phyloP scores from a whole-genome alignment of 2,888 invertebrate species.

The Leptopilina myrica region DNA sequence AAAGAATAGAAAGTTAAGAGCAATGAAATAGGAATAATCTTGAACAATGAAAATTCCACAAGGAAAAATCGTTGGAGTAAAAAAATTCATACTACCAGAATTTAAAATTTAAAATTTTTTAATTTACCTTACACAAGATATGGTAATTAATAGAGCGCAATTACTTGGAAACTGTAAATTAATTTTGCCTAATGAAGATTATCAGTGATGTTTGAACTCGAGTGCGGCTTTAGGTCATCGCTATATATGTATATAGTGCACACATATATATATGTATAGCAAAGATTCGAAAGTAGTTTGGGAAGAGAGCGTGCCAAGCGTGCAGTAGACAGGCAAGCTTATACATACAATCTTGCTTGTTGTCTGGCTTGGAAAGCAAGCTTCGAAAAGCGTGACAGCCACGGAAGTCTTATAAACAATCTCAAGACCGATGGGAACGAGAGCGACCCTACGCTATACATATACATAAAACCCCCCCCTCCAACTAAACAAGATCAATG shows the following conservation, averaged over 20 bases:
- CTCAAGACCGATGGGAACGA: constrained; percentile 60
- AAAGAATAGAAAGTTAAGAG: too few species aligned
- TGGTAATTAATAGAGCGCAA: too few species aligned
- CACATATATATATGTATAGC: too few species aligned
- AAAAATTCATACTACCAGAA: too few species aligned
- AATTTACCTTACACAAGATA: too few species aligned
- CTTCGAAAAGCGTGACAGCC: constrained; percentile 59
- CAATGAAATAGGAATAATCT: too few species aligned
- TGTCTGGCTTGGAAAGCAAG: constrained; percentile 62
- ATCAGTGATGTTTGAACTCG: constrained; percentile 27
- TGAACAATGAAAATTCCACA: too few species aligned
- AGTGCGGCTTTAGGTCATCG: constrained; percentile 42
- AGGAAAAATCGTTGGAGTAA: too few species aligned
- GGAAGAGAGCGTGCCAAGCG: constrained; percentile 64
- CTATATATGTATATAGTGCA: constrained; percentile 47
- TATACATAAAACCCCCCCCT: background rate
- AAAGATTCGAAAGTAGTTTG: constrained; percentile 66
- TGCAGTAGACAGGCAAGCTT: constrained; percentile 68
- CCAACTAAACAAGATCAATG: constrained; percentile 64
- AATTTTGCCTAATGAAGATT: background rate
- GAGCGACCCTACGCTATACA: constrained; percentile 43
- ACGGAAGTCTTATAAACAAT: constrained; percentile 72
- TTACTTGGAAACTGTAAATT: constrained; percentile 1
- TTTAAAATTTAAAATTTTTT: too few species aligned
- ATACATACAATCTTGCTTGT: constrained; percentile 70